Percentiles rank a stretch among this genome's conserved stretches.
Conservation (phyloP, 1,140 invertebrate species). For the Camponotus pennsylvanicus region DNA sequence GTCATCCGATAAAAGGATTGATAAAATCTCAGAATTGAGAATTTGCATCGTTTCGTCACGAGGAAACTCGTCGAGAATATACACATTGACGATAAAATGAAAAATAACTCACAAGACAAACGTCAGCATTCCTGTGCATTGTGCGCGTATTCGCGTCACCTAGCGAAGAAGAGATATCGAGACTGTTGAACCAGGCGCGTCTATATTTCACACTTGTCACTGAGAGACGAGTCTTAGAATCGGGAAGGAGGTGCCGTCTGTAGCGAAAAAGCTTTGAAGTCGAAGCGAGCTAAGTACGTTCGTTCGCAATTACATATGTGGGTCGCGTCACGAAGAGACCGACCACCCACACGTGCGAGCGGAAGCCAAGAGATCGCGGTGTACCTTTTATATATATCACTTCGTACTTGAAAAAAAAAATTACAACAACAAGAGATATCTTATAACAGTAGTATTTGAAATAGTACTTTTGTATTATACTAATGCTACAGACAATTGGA, state of each 20-base stretch:
- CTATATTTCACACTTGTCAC: conserved; percentile 32
- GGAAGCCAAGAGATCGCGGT: not conserved
- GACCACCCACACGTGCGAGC: conserved; percentile 19
- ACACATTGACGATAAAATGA: not conserved
- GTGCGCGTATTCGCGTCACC: not conserved
- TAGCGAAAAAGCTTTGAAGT: conserved; percentile 38
- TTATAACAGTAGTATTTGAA: not conserved
- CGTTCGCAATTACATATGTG: conserved; percentile 48
- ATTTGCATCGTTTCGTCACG: not conserved
- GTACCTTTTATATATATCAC: not conserved
- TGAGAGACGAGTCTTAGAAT: conserved; percentile 14
- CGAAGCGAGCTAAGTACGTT: not conserved
- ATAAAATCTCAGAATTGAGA: not conserved
- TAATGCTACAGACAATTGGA: not conserved
- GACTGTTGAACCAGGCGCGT: not conserved
- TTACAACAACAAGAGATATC: not conserved
- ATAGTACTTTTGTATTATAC: not conserved
- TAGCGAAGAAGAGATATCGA: conserved; percentile 19
- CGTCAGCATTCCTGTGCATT: not conserved
- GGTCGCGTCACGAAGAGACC: conserved; percentile 23
- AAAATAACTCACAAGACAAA: conserved; percentile 3
- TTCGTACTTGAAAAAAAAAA: not conserved
- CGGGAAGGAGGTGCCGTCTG: not conserved
- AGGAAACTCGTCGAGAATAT: not conserved
- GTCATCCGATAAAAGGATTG: not conserved